Percentiles rank a stretch among this genome's conserved stretches.
These are phyloP conservation scores for Macroramphosus scolopax DNA, from an alignment of 2,797 vertebrate genomes.

Conservation along the genomic window DNA sequence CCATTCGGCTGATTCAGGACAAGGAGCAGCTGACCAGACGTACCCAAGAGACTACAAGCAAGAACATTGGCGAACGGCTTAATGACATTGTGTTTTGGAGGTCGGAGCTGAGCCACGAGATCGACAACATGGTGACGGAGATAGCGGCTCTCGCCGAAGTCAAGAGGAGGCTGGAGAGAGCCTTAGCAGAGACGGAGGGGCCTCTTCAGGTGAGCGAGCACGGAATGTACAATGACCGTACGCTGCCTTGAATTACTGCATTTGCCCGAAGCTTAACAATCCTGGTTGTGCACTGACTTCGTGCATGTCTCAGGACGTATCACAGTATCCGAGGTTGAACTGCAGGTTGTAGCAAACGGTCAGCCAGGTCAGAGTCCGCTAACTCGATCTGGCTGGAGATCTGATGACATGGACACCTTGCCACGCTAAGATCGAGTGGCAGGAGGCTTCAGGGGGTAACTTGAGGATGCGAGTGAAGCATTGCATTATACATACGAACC, in stretches of 20 bases:
- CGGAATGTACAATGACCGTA: conserved; percentile 1
- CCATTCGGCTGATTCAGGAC: conserved; percentile 85
- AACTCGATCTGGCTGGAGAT: conserved; percentile 40
- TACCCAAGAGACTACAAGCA: conserved; percentile 83
- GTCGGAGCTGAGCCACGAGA: conserved; percentile 89
- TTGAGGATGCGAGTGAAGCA: conserved; percentile 16
- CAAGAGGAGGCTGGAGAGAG: conserved; percentile 88
- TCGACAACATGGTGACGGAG: conserved; percentile 90
- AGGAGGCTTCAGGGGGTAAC: conserved; percentile 32
- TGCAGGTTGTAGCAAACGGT: conserved; percentile 45
- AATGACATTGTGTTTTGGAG: conserved; percentile 91
- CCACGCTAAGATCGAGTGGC: conserved; percentile 56
- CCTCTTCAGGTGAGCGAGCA: conserved; percentile 85
- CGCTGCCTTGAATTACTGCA: conserved; percentile 5
- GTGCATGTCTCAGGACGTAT: conserved; percentile 4
- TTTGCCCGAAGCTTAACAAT: too few relatives aligned
- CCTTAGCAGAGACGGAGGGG: conserved; percentile 84
- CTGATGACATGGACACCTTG: conserved; percentile 48
- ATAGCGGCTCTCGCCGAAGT: conserved; percentile 81
- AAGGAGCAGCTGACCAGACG: conserved; percentile 85
- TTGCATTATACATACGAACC: background rate
- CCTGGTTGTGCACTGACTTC: too few relatives aligned
- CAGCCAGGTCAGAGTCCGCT: conserved; percentile 17
- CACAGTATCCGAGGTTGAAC: conserved; percentile 10
- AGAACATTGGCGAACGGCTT: conserved; percentile 86